Conservation (phyloP, 2,888 invertebrate genomes). For the Caenorhabditis sp. region DNA sequence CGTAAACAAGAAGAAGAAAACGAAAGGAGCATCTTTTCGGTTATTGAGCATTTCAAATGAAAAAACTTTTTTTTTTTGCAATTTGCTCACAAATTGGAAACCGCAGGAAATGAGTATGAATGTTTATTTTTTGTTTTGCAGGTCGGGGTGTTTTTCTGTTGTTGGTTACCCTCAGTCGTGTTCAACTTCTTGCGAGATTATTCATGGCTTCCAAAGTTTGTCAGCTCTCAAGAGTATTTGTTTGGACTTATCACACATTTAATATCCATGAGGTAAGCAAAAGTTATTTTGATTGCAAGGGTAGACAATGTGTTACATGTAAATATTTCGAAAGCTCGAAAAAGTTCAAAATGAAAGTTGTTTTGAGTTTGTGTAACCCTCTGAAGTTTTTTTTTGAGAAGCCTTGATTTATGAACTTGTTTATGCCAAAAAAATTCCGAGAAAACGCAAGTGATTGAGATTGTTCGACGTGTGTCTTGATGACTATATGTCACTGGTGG, state of each 20-base stretch:
- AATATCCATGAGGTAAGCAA: constrained; percentile 66
- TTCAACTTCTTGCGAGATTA: constrained; percentile 70
- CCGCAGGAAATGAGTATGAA: neutral
- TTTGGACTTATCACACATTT: constrained; percentile 68
- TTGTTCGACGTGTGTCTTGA: too few relatives aligned
- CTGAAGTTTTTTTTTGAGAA: too few relatives aligned
- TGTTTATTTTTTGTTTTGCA: constrained; percentile 13
- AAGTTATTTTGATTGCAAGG: too few relatives aligned
- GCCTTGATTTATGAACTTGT: too few relatives aligned
- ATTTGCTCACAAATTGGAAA: neutral
- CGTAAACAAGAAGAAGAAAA: neutral
- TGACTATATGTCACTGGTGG: too few relatives aligned
- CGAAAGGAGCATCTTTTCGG: neutral
- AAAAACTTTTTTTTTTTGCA: neutral
- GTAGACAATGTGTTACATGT: too few relatives aligned
- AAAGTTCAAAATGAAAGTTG: too few relatives aligned
- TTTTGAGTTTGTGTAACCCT: too few relatives aligned
- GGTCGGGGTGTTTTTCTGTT: constrained; percentile 85
- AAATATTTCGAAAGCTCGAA: too few relatives aligned
- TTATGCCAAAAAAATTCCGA: too few relatives aligned
- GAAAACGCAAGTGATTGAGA: too few relatives aligned
- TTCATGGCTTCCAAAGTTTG: constrained; percentile 58
- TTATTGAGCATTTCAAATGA: neutral
- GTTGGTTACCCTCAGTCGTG: constrained; percentile 77
- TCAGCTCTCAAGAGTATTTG: constrained; percentile 62